Evolutionary conservation across 2,888 invertebrate genomes (phyloP), one percentile per base, ranked within the genome.

Genomic region (Beris morrisii): DNA sequence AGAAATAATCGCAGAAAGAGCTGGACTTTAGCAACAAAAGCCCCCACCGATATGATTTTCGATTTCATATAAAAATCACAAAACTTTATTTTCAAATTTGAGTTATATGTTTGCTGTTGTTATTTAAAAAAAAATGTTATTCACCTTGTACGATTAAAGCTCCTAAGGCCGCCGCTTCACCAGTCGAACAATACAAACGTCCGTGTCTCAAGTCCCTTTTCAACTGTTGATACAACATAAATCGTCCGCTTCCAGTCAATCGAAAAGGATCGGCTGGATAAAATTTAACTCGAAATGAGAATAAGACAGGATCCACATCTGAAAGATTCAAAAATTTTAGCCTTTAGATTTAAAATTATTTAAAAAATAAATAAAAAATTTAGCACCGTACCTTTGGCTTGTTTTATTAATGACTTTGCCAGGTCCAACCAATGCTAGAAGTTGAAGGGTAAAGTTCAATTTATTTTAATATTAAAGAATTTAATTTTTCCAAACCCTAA

Each of bases 281-380:
- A 82, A 95, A 98, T 84, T 97, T 97, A 71, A 97, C 94, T 70
- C 97, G 92, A 81, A 98, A 95, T 82, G 95, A 96, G 79, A 98
- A 93, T 69, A 96, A 83, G 76, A 95, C 91, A 69, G 95, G 93
- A 74, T 93, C 91, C 75, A 95, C 87, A 82, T 95, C 96, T 94
- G 84, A 11, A 84, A 81, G 66, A 70, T 65, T 22, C 1, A 22
- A 22, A 22, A 22, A 7, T 56, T 38, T 6, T 28, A 56, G 5
- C 15, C 1, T 52, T 46, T 46, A 12, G n/a, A 50, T 50, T 4
- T 30, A 58, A 3, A 22, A 12, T 6, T n/a, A 30, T 58, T n/a
- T 9, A 44, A 44, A 46, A 53, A 15, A 53, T 22, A 58, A 50
- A 48, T 55, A 30, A 58, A 38, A 68, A 5, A 15, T 7, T 32